phyloP scores from a whole-genome alignment of 2,888 invertebrate species.

The Xylophagus ater region DNA sequence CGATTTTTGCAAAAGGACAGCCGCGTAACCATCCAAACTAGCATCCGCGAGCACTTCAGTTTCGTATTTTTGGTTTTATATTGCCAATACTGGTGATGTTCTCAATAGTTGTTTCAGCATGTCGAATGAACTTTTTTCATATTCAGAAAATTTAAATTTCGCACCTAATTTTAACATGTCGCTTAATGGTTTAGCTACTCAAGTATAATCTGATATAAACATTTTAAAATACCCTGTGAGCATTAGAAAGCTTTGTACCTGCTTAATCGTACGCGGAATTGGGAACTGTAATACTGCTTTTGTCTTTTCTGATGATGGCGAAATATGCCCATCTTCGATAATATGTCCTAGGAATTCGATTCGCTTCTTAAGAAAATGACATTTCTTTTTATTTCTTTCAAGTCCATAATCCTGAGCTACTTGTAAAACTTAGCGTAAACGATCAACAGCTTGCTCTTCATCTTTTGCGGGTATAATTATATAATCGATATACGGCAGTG shows the following conservation, averaged over 20 bases:
- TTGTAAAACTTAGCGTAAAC: conserved; percentile 9
- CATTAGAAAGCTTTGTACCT: conserved; percentile 22
- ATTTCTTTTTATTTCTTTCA: conserved; percentile 19
- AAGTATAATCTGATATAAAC: conserved; percentile 19
- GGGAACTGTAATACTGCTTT: conserved; percentile 19
- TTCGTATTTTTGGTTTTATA: conserved; percentile 12
- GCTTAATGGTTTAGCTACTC: conserved; percentile 17
- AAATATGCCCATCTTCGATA: conserved; percentile 17
- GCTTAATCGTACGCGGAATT: conserved; percentile 18
- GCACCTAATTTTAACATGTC: conserved; percentile 15
- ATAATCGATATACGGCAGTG: conserved; percentile 21
- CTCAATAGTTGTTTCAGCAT: too few relatives aligned
- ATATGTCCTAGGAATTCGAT: conserved; percentile 22
- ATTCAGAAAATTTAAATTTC: conserved; percentile 14
- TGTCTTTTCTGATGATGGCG: conserved; percentile 18
- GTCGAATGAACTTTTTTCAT: not conserved
- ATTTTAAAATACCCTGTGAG: conserved; percentile 21
- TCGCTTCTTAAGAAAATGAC: conserved; percentile 18
- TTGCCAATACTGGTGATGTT: too few relatives aligned
- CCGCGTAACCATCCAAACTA: conserved; percentile 21
- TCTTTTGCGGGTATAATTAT: conserved; percentile 16
- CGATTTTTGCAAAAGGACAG: conserved; percentile 20
- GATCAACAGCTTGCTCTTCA: conserved; percentile 10
- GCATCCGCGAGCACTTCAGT: conserved; percentile 21
- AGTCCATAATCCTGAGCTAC: conserved; percentile 12